Base-by-base conservation (phyloP, 2,797 vertebrate genomes). In the Diplodus puntazzo region DNA sequence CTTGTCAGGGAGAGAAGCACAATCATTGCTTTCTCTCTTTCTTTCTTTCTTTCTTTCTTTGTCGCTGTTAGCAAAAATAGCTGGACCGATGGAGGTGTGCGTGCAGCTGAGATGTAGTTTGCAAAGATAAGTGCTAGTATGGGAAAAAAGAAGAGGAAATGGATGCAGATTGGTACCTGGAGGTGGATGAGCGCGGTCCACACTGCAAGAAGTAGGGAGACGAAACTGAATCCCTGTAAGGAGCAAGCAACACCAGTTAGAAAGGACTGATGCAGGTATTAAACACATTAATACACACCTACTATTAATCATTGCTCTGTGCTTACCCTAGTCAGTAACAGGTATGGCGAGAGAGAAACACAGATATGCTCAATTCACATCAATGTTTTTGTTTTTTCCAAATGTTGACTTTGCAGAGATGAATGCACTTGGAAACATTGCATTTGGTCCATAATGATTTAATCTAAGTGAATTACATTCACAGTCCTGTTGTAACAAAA, bases 141-240 rank as follows among this genome's bases (percentile, higher is more conserved):
- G 78, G 48, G 49, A 49, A 61, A 69, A 53, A 34, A 55, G 65
- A 53, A 79, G 61, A 64, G 49, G 64, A 62, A 68, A 69, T 84
- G 68, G 60, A 39, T 57, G 62, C n/a, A 13, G 69, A 62, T 14
- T 66, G 85, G 59, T 96, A 96, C 96, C 96, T 96, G 95, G 92
- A 79, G 94, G 91, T 55, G 93, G 93, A 53, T 95, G 94, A 87
- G 94, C 92, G 49, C 95, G 94, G 87, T 96, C 96, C 89, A 93
- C 93, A 59, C 92, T 94, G 92, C 95, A 95, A 81, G 95, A 93
- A 90, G 96, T 92, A 79, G 96, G 96, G 88, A 96, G 95, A 88
- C 96, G 96, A 92, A 96, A 96, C 93, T 96, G 96, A 95, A 96
- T 96, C 91, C 96, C 96, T 96, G 92, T 73, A 94, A 95, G 81